phyloP scores from a whole-genome alignment of 2,888 invertebrate species.

The Myopa testacea region DNA sequence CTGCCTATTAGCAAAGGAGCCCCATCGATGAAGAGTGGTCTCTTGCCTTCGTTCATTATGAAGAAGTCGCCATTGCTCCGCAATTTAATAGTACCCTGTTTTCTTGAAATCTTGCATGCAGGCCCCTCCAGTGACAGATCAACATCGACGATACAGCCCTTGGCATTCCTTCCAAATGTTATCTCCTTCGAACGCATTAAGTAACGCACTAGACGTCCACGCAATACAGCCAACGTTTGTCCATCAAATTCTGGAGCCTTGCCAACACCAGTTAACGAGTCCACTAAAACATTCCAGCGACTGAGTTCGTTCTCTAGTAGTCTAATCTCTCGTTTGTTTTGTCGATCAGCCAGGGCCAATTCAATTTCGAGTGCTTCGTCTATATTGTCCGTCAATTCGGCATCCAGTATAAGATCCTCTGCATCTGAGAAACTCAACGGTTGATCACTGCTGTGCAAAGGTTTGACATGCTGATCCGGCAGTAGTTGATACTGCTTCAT shows the following conservation, averaged over 20 bases:
- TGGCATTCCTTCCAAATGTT: slow-evolving; percentile 90
- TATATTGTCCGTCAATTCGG: slow-evolving; percentile 81
- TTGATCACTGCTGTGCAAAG: slow-evolving; percentile 73
- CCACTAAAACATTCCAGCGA: slow-evolving; percentile 93
- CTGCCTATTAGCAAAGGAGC: slow-evolving; percentile 88
- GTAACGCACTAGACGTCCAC: slow-evolving; percentile 92
- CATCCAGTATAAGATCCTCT: slow-evolving; percentile 88
- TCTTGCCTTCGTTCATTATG: slow-evolving; percentile 93
- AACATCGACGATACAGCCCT: slow-evolving; percentile 91
- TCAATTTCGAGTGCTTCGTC: slow-evolving; percentile 87
- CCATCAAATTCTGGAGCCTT: slow-evolving; percentile 88
- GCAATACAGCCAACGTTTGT: slow-evolving; percentile 91
- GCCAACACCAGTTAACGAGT: slow-evolving; percentile 86
- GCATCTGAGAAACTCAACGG: slow-evolving; percentile 88
- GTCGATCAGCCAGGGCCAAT: slow-evolving; percentile 78
- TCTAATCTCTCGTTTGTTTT: slow-evolving; percentile 87
- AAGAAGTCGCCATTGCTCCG: slow-evolving; percentile 95
- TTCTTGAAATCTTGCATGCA: slow-evolving; percentile 91
- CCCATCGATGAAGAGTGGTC: slow-evolving; percentile 95
- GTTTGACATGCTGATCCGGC: slow-evolving; percentile 86
- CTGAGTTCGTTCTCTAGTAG: slow-evolving; percentile 88
- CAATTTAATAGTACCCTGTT: slow-evolving; percentile 91
- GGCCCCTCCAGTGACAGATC: slow-evolving; percentile 95
- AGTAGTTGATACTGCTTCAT: slow-evolving; percentile 92
- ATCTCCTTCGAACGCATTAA: slow-evolving; percentile 96